phyloP scores from a whole-genome alignment of 2,113 vertebrate species.

The Cisticola juncidis region DNA sequence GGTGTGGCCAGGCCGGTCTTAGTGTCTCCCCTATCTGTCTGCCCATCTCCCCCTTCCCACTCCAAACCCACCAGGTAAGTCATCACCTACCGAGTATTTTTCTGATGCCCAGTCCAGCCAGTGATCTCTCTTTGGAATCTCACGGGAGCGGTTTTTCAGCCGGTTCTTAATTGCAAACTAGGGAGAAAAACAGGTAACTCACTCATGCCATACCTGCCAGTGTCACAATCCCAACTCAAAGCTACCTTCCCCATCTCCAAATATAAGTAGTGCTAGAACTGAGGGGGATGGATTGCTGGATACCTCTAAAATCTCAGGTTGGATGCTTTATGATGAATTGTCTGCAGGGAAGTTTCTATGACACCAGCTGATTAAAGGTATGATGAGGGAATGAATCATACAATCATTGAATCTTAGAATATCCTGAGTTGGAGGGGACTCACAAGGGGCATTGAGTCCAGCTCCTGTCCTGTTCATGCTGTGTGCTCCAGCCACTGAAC shows the following conservation, averaged over 20 bases:
- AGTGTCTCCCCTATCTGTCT: not conserved
- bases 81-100: constrained; percentile 84
- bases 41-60: not conserved
- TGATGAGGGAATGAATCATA: not conserved
- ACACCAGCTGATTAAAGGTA: not conserved
- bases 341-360: not conserved
- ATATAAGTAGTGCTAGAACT: not conserved
- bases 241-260: not conserved
- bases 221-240: not conserved
- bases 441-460: not conserved
- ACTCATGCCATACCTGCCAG: accelerated
- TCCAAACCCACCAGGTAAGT: not conserved
- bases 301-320: not conserved
- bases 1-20: not conserved
- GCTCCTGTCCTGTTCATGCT: not conserved
- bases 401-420: not conserved
- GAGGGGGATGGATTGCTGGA: not conserved
- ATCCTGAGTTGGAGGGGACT: not conserved
- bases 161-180: constrained; percentile 91
- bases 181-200: not conserved
- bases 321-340: not conserved
- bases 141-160: constrained; percentile 74
- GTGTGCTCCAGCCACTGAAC: not conserved
- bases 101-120: constrained; percentile 97
- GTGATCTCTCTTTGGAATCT: constrained; percentile 80